Evolutionary conservation across 2,113 vertebrate species (phyloP).

Genomic region (Lethenteron reissneri): DNA sequence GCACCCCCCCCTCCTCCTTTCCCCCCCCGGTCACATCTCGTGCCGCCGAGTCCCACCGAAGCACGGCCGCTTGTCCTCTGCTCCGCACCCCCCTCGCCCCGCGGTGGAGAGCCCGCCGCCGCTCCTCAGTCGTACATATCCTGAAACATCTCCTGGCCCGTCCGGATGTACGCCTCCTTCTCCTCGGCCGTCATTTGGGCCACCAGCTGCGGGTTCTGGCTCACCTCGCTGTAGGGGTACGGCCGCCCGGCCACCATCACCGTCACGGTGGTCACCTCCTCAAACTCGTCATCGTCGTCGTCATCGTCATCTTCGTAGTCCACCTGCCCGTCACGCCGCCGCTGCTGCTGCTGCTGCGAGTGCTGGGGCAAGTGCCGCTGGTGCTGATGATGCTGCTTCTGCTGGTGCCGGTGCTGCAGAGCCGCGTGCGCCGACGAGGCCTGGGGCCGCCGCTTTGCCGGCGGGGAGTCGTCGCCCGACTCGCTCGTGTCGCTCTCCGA

Average conservation of each 20-base stretch:
- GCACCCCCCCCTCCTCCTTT: no score
- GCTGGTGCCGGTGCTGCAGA: no score
- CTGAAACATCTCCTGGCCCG: constrained; percentile 75
- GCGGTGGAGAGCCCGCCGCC: neutral
- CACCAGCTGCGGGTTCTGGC: constrained; percentile 71
- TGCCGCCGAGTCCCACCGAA: no score
- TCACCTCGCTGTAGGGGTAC: constrained; percentile 60
- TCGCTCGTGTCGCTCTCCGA: constrained; percentile 94
- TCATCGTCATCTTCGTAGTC: constrained; percentile 28
- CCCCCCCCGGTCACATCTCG: no score
- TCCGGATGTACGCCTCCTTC: constrained; percentile 85
- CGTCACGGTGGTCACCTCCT: constrained; percentile 49
- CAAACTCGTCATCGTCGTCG: constrained; percentile 57
- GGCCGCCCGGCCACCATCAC: constrained; percentile 57
- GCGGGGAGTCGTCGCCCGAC: constrained; percentile 60
- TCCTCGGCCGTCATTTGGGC: constrained; percentile 76
- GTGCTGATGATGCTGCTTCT: no score
- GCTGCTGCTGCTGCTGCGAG: constrained; percentile 9
- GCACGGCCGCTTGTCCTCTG: no score
- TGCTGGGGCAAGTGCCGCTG: no score
- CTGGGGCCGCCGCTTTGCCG: constrained; percentile 12
- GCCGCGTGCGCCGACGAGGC: neutral
- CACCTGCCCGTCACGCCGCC: constrained; percentile 8
- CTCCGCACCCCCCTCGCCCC: no score
- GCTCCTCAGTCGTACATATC: constrained; percentile 66